Evolutionary conservation across 2,113 vertebrate genomes (phyloP).

Genomic region (Tiliqua scincoides): DNA sequence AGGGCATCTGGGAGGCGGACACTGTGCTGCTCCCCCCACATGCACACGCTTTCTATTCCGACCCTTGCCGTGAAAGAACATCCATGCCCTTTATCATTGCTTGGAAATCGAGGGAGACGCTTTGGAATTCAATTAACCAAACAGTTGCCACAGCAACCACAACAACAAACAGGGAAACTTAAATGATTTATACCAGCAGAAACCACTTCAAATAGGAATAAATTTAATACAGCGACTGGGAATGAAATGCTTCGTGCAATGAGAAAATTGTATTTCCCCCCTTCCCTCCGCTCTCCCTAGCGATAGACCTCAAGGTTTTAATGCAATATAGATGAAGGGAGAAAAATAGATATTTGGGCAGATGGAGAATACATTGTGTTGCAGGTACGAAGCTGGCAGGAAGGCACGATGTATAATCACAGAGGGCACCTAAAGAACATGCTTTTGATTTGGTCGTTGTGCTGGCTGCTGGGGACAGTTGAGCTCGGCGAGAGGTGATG

Average conservation of each 20-base stretch:
- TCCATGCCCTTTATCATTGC: conserved; percentile 67
- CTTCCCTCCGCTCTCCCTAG: conserved; percentile 45
- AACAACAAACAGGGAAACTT: conserved; percentile 72
- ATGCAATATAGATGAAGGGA: conserved; percentile 63
- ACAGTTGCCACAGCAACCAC: conserved; percentile 77
- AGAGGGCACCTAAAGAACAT: conserved; percentile 57
- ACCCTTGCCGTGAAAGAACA: conserved; percentile 45
- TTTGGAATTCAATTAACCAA: conserved; percentile 81
- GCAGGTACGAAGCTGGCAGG: conserved; percentile 48
- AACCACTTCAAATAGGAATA: conserved; percentile 77
- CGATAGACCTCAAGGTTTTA: conserved; percentile 64
- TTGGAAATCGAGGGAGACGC: conserved; percentile 73
- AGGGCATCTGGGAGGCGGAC: neutral
- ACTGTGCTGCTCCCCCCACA: conserved; percentile 17
- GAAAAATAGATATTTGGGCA: conserved; percentile 55
- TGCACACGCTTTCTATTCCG: neutral
- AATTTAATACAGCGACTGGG: conserved; percentile 76
- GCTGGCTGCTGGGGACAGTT: conserved; percentile 56
- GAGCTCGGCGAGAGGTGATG: conserved; percentile 44
- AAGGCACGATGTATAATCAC: conserved; percentile 54
- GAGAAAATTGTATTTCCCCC: conserved; percentile 70
- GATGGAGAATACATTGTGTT: conserved; percentile 41
- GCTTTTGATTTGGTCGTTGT: conserved; percentile 38
- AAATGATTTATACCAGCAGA: conserved; percentile 79
- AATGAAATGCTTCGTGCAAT: conserved; percentile 77